Evolutionary conservation across 2,888 invertebrate species (phyloP), one percentile per base, ranked within the genome.

Genomic region (Sympetrum striolatum): DNA sequence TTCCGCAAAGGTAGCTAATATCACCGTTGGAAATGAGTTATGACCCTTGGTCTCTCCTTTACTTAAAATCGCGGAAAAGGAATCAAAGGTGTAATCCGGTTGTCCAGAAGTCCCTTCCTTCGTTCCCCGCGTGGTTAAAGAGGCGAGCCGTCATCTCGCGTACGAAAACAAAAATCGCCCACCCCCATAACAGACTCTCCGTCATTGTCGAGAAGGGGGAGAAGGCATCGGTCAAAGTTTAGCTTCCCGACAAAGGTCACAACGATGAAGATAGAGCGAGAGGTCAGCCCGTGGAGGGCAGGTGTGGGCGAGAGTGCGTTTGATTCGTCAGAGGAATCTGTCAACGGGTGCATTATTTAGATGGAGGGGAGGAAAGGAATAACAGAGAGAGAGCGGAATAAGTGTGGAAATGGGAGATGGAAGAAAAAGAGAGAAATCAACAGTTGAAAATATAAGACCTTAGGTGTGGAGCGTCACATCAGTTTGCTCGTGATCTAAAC

Each of bases 341-440:
- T 86, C 86, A 60, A n/a, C 35, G 86, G 60, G 86, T 86, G 86
- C 58, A 86, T 86, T 86, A 86, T 86, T 86, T 64, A 86, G 86
- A 37, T 18, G 53, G 39, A 8, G 35, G 60, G 53, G 53, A 18
- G 53, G 53, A 44, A 44, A 44, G 44, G 44, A 53, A 53, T 53
- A 53, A 53, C 18, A 53, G 18, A 53, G 53, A 15, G 81, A 15
- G 81, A 48, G 81, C 14, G 12, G 6, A 31, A 53, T 48, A 31
- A 53, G 53, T 14, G 79, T 14, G 22, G 60, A 37, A 80, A 22
- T 18, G 39, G 80, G 35, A 58, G 31, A 35, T 31, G 48, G 22
- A 31, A 53, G 35, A 31, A 58, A 5, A 18, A 4, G 35, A 22
- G 10, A 22, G 31, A 31, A 22, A 82, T 14, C n/a, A 81, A 48